Evolutionary conservation across 1,140 invertebrate species (phyloP), one percentile per base, ranked within the genome.

Genomic region (Lepidurus couesii): DNA sequence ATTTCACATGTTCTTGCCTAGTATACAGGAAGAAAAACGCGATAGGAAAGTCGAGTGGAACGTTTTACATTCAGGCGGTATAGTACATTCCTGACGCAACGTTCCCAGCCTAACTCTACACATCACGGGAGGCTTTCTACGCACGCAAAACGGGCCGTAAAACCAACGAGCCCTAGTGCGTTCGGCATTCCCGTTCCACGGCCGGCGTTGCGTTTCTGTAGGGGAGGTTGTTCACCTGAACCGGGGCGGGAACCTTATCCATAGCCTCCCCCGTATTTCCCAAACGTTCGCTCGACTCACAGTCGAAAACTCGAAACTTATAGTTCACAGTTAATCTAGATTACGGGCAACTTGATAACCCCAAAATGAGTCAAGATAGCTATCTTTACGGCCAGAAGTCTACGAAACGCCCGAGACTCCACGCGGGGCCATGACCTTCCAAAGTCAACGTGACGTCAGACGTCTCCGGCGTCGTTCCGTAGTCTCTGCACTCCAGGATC

Each of bases 381-480:
- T 65, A 65, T n/a, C 21, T 65, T 65, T 21, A 65, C 16, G 53
- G 53, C 1, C 34, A 34, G 53, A 65, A 65, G 16, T 47, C 13
- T 16, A n/a, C 5, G 21, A 65, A 65, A 21, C 16, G 53, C 53
- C 53, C 16, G 53, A 65, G 53, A 65, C 16, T 65, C 53, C 21
- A 21, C 16, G 16, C 53, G 21, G n/a, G 53, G 53, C 53, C 53
- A 65, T 65, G 53, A 65, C 53, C 53, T 65, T 65, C 53, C 53
- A 65, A 65, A 65, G 53, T 65, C 53, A 65, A 11, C 16, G 21
- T 65, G 53, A 65, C 53, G 53, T 65, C 53, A 65, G 53, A 21
- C 53, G 53, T 7, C 53, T 65, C 53, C 53, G 53, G 53, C 53
- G 53, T 65, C 53, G 16, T 47, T 65, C 21, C 21, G 53, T 65